Percentiles rank a stretch among this genome's conserved stretches.
These are phyloP conservation scores for Hesperia comma DNA, from an alignment of 2,888 invertebrate species.

Conservation along the genomic window DNA sequence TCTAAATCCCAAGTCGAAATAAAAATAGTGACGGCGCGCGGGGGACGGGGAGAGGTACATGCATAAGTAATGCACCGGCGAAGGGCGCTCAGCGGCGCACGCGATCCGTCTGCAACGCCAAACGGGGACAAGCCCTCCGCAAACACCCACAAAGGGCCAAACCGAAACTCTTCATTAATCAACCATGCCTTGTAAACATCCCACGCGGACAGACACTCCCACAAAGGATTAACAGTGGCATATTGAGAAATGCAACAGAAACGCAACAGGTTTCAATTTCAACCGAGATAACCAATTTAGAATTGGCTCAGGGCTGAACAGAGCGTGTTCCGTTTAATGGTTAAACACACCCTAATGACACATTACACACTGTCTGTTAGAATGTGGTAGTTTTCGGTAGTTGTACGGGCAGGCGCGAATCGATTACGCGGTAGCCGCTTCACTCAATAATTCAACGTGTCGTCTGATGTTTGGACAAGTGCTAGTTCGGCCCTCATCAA, in stretches of 20 bases:
- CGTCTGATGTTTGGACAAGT: conserved; percentile 80
- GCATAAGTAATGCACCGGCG: conserved; percentile 79
- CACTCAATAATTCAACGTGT: conserved; percentile 78
- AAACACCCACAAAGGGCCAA: conserved; percentile 56
- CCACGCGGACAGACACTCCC: conserved; percentile 44
- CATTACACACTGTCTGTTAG: conserved; percentile 2
- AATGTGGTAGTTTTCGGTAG: conserved; percentile 44
- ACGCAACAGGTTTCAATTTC: conserved; percentile 30
- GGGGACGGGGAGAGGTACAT: conserved; percentile 60
- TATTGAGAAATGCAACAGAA: conserved; percentile 19
- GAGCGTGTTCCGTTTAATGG: conserved; percentile 2
- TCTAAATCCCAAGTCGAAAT: conserved; percentile 72
- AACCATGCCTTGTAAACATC: conserved; percentile 60
- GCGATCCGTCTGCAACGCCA: conserved; percentile 69
- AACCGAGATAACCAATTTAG: conserved; percentile 16
- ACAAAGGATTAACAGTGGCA: conserved; percentile 15
- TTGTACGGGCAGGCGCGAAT: conserved; percentile 74
- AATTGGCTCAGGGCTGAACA: conserved; percentile 13
- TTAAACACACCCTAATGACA: conserved; percentile 30
- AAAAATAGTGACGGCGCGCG: conserved; percentile 62
- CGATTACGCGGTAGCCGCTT: conserved; percentile 72
- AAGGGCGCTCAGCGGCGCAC: conserved; percentile 74
- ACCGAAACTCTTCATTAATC: conserved; percentile 68
- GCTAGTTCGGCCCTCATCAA: conserved; percentile 76
- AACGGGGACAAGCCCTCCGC: conserved; percentile 61